Base-by-base conservation (phyloP, 2,797 vertebrate genomes). In the Meriones psammophilus region DNA sequence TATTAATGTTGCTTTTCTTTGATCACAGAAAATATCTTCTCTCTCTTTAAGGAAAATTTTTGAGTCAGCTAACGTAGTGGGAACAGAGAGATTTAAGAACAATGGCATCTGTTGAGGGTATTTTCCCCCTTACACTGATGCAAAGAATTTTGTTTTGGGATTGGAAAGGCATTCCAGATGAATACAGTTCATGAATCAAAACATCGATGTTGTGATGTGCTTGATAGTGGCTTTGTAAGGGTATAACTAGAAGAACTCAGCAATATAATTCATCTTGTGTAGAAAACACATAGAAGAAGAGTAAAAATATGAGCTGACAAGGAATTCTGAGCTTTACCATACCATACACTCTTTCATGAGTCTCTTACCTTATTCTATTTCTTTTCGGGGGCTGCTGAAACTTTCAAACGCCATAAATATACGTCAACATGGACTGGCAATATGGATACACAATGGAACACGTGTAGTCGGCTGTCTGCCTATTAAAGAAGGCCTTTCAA, bases 261-360 rank as follows among this genome's bases (percentile, higher is more conserved):
- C 33, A 42, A 39, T 22, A 2, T 42, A 22, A 69, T 62, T 80
- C 58, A 69, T 28, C 20, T 81, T 74, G 28, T 14, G 12, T 24
- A 28, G 24, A 28, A 81, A 39, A 7, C 8, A 4, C 14, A 20
- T 36, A 24, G 8, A 54, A 76, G 39, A 33, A 58, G 33, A 36
- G 20, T 50, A 22, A 86, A 64, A 95, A 77, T 50, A 60, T 30
- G 28, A 79, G 1, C 46, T 73, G 76, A 71, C 60, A 80, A 30
- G 54, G 74, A 84, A 90, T 84, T 86, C 88, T 94, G 54, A 96
- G 85, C 26, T 85, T 96, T 85, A n/a, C 50, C 71, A 3, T 85
- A n/a, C 50, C 71, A 3, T 79, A 58, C 46, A 58, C 5, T 83
- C n/a, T 85, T 76, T 77, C 76, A 80, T 92, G 78, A 71, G 77